Conservation (phyloP, 2,888 invertebrate genomes). For the Candidula unifasciata region DNA sequence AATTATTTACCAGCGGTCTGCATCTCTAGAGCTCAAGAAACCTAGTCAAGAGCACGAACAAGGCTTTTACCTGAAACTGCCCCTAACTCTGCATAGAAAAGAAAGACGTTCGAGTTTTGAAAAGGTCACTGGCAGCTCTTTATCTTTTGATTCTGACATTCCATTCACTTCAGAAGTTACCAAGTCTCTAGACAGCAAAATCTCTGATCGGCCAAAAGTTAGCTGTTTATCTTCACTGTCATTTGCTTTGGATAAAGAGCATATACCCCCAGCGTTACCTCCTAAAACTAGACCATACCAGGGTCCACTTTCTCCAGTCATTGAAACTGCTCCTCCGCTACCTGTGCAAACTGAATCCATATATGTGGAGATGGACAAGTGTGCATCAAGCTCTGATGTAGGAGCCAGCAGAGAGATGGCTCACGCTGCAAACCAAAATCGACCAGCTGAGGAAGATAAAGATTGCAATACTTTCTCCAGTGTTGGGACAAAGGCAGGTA, state of each 20-base stretch:
- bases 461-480: not conserved
- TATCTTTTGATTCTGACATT: constrained; percentile 7
- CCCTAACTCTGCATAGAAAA: constrained; percentile 7
- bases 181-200: constrained; percentile 13
- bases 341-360: constrained; percentile 32
- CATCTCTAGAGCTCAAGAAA: constrained; percentile 45
- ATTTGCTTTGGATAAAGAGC: not conserved
- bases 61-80: constrained; percentile 23
- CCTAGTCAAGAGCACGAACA: constrained; percentile 25
- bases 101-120: constrained; percentile 45
- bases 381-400: constrained; percentile 14
- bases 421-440: constrained; percentile 1
- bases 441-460: not conserved
- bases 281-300: constrained; percentile 45
- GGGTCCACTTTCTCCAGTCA: constrained; percentile 44
- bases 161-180: constrained; percentile 10
- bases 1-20: constrained; percentile 44
- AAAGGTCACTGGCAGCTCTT: constrained; percentile 34
- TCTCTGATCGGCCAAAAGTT: not conserved
- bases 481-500: constrained; percentile 48
- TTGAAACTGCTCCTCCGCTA: constrained; percentile 31
- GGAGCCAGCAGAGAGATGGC: constrained; percentile 11
- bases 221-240: not conserved
- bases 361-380: constrained; percentile 47
- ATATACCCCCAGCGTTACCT: constrained; percentile 37